Evolutionary conservation across 2,797 vertebrate species (phyloP).

Genomic region (Sebastes hopkinsi): DNA sequence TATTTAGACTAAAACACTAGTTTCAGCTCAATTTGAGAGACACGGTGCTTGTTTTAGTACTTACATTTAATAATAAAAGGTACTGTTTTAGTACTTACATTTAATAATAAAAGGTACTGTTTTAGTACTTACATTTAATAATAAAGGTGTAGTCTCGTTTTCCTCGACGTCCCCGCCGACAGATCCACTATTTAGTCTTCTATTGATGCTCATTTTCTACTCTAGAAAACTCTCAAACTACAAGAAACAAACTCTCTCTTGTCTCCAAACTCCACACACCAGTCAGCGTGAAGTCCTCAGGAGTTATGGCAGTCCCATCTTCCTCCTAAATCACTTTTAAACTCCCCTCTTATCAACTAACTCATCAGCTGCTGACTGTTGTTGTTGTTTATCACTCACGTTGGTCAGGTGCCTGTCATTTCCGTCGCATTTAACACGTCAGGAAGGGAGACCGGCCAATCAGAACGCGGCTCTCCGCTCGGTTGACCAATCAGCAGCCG

Average conservation of each 20-base stretch:
- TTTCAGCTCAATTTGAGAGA: not conserved
- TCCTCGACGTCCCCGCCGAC: not conserved
- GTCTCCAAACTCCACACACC: not conserved
- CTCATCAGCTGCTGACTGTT: constrained; percentile 35
- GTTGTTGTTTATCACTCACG: constrained; percentile 19
- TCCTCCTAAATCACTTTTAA: not conserved
- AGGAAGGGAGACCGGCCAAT: constrained; percentile 8
- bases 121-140: constrained; percentile 72
- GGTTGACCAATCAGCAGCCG: constrained; percentile 60
- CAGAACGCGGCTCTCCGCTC: not conserved
- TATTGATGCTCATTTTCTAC: constrained; percentile 60
- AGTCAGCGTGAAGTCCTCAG: not conserved
- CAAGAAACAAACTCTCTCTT: not conserved
- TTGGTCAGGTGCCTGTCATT: constrained; percentile 24
- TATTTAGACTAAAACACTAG: not conserved
- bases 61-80: constrained; percentile 76
- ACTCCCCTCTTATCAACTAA: not conserved
- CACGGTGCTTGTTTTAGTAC: constrained; percentile 1
- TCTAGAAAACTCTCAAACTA: not conserved
- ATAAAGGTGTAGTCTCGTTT: constrained; percentile 61
- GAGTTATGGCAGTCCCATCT: constrained; percentile 10
- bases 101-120: constrained; percentile 57
- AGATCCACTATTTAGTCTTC: fast-evolving
- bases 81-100: constrained; percentile 67
- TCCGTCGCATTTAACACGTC: constrained; percentile 45